These are phyloP conservation scores for Gambusia yucatana DNA, from an alignment of 2,797 vertebrate genomes.

Conservation along the genomic window DNA sequence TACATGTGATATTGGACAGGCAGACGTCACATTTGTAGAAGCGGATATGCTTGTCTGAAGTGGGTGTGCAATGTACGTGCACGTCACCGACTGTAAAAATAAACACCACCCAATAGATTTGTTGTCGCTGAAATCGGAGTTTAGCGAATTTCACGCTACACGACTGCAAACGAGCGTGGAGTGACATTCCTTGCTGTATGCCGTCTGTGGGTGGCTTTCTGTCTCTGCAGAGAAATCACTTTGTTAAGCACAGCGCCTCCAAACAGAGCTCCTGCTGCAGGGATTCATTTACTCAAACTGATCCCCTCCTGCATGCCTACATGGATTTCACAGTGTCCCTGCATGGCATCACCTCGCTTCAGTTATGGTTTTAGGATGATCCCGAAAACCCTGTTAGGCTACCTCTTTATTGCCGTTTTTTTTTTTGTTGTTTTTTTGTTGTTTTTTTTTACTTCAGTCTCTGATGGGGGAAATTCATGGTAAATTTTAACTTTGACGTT, in stretches of 20 bases:
- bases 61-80: neutral
- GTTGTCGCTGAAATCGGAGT: conserved; percentile 19
- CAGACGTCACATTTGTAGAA: neutral
- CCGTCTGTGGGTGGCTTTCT: conserved; percentile 58
- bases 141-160: conserved; percentile 31
- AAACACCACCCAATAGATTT: neutral
- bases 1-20: neutral
- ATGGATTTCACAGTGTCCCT: conserved; percentile 55
- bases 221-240: conserved; percentile 53
- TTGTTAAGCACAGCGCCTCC: conserved; percentile 46
- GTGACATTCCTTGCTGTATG: conserved; percentile 38
- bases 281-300: conserved; percentile 65
- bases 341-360: conserved; percentile 38
- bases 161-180: conserved; percentile 36
- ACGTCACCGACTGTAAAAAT: neutral
- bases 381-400: conserved; percentile 52
- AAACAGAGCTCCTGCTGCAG: conserved; percentile 53
- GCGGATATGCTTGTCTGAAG: neutral
- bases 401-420: conserved; percentile 26
- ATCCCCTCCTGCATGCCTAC: conserved; percentile 61
- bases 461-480: neutral
- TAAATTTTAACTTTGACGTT: conserved; percentile 22
- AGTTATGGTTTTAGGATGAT: conserved; percentile 56
- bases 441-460: neutral
- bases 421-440: conserved; percentile 21